Evolutionary conservation across 2,888 invertebrate genomes (phyloP).

Genomic region (Ectobius pallidus): DNA sequence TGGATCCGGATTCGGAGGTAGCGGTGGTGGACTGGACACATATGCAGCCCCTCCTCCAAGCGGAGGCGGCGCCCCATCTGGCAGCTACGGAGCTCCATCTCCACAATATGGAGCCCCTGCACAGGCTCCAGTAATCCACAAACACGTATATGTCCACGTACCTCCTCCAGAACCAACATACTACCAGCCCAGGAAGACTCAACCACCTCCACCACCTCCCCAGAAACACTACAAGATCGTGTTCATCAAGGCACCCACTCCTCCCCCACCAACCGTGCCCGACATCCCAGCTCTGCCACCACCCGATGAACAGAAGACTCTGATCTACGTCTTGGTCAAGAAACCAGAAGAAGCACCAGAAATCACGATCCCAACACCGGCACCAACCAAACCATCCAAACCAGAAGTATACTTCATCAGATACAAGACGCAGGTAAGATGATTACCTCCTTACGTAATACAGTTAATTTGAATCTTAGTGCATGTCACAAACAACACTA

Average conservation of each 20-base stretch:
- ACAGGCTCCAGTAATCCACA: conserved; percentile 80
- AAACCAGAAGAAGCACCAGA: conserved; percentile 86
- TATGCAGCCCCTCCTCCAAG: conserved; percentile 60
- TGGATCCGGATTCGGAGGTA: conserved; percentile 50
- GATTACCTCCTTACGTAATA: too few relatives aligned
- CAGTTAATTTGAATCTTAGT: too few relatives aligned
- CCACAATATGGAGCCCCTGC: conserved; percentile 64
- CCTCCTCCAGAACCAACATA: conserved; percentile 84
- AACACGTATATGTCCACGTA: conserved; percentile 90
- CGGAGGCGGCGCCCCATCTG: conserved; percentile 39
- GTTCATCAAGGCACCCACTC: conserved; percentile 74
- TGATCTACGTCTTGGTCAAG: conserved; percentile 87
- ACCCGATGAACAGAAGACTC: conserved; percentile 87
- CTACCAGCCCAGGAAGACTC: conserved; percentile 60
- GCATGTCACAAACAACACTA: too few relatives aligned
- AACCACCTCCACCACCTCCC: conserved; percentile 57
- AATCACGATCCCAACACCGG: conserved; percentile 76
- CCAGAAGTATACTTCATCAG: conserved; percentile 91
- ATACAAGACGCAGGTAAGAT: conserved; percentile 79
- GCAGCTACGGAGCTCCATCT: conserved; percentile 56
- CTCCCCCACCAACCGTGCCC: conserved; percentile 58
- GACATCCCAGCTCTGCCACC: conserved; percentile 65
- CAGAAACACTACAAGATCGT: conserved; percentile 86
- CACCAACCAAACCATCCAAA: conserved; percentile 85
- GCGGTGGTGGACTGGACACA: conserved; percentile 53